Conservation (phyloP, 2,888 invertebrate species). For the Tipula helvola region DNA sequence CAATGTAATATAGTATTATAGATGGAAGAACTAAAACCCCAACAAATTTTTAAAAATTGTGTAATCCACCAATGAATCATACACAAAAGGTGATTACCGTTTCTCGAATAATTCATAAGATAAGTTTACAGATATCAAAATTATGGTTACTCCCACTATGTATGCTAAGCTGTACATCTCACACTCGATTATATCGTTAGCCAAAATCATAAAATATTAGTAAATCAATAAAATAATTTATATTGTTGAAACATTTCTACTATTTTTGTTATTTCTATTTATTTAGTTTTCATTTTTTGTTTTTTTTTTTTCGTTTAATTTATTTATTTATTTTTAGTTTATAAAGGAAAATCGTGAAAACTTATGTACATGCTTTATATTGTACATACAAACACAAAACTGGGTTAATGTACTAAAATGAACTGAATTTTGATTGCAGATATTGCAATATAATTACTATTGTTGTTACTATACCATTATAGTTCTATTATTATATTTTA, state of each 20-base stretch:
- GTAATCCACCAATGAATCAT: no score
- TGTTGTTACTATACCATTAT: neutral
- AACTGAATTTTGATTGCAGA: neutral
- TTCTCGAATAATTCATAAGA: no score
- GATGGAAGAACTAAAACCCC: no score
- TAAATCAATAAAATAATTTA: neutral
- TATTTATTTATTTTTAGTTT: neutral
- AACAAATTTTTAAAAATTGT: no score
- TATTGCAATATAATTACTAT: neutral
- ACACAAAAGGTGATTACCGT: no score
- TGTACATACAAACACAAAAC: neutral
- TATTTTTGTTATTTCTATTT: neutral
- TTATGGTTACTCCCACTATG: no score
- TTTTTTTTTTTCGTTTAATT: neutral
- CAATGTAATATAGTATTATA: no score
- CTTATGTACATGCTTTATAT: neutral
- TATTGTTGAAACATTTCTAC: neutral
- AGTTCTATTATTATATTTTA: neutral
- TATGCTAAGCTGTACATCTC: no score
- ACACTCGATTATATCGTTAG: neutral
- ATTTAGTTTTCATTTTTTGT: neutral
- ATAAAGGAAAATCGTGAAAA: neutral
- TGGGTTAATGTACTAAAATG: neutral
- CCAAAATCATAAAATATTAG: neutral
- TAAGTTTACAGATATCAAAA: no score